Conservation (phyloP, 2,113 vertebrate species). For the Myocastor coypus region DNA sequence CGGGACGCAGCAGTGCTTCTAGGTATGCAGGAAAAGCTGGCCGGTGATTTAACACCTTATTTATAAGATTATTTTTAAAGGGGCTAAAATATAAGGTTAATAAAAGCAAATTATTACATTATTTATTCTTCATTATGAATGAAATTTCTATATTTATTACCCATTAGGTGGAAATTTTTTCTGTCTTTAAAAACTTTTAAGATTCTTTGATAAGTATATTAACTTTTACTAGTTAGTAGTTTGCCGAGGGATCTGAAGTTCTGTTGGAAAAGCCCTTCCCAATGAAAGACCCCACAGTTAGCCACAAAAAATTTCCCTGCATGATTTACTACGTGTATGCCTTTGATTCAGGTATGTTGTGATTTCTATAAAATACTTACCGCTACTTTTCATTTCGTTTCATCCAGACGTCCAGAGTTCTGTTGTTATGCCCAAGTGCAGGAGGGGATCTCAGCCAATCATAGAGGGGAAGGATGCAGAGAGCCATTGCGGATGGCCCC, state of each 20-base stretch:
- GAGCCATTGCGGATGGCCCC: not conserved
- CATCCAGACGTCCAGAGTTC: not conserved
- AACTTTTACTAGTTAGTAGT: not conserved
- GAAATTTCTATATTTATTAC: conserved; percentile 18
- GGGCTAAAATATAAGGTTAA: not conserved
- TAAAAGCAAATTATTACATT: not conserved
- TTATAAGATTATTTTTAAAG: conserved; percentile 65
- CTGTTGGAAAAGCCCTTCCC: conserved; percentile 35
- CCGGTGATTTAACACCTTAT: conserved; percentile 67
- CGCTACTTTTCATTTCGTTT: conserved; percentile 53
- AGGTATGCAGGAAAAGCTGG: not conserved
- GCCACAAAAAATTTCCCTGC: conserved; percentile 32
- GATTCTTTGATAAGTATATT: not conserved
- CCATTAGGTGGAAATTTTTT: not conserved
- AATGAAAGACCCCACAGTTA: conserved; percentile 57
- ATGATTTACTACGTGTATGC: conserved; percentile 41
- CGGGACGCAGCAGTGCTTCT: conserved; percentile 20
- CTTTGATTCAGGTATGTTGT: conserved; percentile 58
- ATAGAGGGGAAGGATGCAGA: not conserved
- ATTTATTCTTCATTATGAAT: not conserved
- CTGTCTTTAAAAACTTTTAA: not conserved
- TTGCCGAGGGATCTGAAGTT: too few relatives aligned
- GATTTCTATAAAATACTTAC: conserved; percentile 46
- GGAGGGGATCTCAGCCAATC: conserved; percentile 5
- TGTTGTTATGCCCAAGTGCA: not conserved